Evolutionary conservation across 2,113 vertebrate species (phyloP), one percentile per base, ranked within the genome.

Genomic region (Uria lomvia): DNA sequence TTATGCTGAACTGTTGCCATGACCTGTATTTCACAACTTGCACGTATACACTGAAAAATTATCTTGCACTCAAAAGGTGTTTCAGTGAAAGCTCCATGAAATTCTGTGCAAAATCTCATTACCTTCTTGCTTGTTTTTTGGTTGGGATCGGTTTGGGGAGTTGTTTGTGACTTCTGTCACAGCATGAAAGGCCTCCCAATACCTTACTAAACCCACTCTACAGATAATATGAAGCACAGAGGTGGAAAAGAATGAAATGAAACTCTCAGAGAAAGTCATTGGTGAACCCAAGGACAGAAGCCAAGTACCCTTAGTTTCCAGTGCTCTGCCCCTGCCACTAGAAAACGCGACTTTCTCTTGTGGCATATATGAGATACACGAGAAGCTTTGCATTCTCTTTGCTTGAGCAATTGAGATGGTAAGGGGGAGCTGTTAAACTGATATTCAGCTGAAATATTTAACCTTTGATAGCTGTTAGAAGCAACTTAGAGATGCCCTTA

Each of bases 21-120:
- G 94, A 92, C 70, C 89, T 90, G 94, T 90, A 90, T 96, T 94
- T 95, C 66, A 92, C 89, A 77, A 87, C 67, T 79, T 89, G 65
- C 32, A 59, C 5, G 0, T 79, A 63, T 62, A 89, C 45, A n/a
- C 63, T 90, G 89, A 82, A 93, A 92, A 91, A 56, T 11, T 62
- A 70, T 90, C 87, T 92, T 91, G 42, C 74, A 63, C 71, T 86
- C 45, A 63, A 32, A 87, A 94, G 81, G 74, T 87, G 66, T 94
- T 94, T 85, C 38, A 65, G 15, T 75, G 55, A 87, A 92, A 95
- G 84, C 74, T 90, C 73, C 8, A 0, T 94, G 89, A 91, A 94
- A 92, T 91, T 94, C 63, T 76, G 43, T 94, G 84, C 73, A 94
- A 82, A 95, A 95, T 90, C 94, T 76, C 71, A 47, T 95, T 94